A percentile compares a stretch with the other conserved stretches of the same genome.
Evolutionary conservation across 2,797 vertebrate genomes (phyloP).

Genomic region (Phalloptychus januarius): DNA sequence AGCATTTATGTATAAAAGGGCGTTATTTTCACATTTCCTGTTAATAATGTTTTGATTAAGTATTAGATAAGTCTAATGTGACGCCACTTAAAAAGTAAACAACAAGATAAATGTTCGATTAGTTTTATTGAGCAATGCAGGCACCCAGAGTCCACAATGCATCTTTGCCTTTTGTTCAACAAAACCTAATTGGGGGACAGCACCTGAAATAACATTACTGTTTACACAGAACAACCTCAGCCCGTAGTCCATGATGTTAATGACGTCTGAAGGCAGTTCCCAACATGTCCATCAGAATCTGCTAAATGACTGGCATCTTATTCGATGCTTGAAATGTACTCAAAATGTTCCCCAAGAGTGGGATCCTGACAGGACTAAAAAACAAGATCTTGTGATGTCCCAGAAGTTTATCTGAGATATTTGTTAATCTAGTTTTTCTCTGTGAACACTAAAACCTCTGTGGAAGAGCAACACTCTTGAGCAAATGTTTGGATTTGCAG

Average conservation of each 20-base stretch:
- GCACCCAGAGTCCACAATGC: neutral
- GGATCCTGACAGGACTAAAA: neutral
- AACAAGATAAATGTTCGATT: neutral
- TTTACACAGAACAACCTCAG: conserved; percentile 13
- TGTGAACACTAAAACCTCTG: neutral
- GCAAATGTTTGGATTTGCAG: neutral
- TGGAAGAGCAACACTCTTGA: neutral
- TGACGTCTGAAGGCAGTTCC: conserved; percentile 21
- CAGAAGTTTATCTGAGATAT: neutral
- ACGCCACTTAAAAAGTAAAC: neutral
- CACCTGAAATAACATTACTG: neutral
- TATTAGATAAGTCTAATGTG: neutral
- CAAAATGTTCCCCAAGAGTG: neutral
- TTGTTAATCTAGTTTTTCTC: neutral
- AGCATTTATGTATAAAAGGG: neutral
- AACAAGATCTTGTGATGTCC: neutral
- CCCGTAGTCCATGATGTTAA: neutral
- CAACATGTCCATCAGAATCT: conserved; percentile 16
- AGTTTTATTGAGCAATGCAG: neutral
- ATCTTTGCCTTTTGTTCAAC: neutral
- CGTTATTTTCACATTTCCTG: neutral
- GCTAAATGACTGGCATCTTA: neutral
- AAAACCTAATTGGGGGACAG: neutral
- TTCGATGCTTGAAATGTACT: neutral
- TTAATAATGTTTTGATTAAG: neutral